Base-by-base conservation (phyloP, 2,113 vertebrate genomes). In the Anarrhichthys ocellatus region DNA sequence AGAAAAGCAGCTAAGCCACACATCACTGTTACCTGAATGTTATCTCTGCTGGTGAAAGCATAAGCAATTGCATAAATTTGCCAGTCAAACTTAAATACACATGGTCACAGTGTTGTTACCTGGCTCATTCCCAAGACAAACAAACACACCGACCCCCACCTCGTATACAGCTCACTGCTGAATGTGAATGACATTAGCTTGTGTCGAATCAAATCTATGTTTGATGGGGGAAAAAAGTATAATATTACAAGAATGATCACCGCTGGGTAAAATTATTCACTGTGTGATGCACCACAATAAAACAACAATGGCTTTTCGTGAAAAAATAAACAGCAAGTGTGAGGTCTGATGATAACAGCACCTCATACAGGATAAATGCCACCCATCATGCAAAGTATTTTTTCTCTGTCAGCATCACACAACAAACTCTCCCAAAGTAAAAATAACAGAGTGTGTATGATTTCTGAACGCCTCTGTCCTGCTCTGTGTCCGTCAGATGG, bases 21-120 rank as follows among this genome's bases (percentile, higher is more conserved):
- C 7, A 54, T 11, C n/a, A 75, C 76, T 42, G 86, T 81, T 71
- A 59, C 13, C 54, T 81, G 71, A 75, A 76, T 46, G 86, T 83
- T 73, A 59, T 18, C 58, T 80, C 61, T 50, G 48, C 27, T 61
- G 22, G 22, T 84, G 27, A 78, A 63, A 38, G 68, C 42, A 85
- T 56, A 90, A 90, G 86, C 76, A 87, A 84, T 92, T 89, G 89
- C 90, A 91, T 92, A 89, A 59, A 93, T 94, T 94, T 94, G 92
- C 76, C 67, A 93, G 91, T 92, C 92, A 94, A 94, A 94, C 73
- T 87, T 82, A 81, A 83, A 87, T 4, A 89, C 79, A 88, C 79
- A 80, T 20, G 4, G 32, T 72, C 14, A 20, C 66, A 27, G 63
- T 88, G 80, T 83, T 70, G 73, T 67, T 58, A 36, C 20, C 9